phyloP scores from a whole-genome alignment of 2,888 invertebrate species.

The Eutolmus rufibarbis region DNA sequence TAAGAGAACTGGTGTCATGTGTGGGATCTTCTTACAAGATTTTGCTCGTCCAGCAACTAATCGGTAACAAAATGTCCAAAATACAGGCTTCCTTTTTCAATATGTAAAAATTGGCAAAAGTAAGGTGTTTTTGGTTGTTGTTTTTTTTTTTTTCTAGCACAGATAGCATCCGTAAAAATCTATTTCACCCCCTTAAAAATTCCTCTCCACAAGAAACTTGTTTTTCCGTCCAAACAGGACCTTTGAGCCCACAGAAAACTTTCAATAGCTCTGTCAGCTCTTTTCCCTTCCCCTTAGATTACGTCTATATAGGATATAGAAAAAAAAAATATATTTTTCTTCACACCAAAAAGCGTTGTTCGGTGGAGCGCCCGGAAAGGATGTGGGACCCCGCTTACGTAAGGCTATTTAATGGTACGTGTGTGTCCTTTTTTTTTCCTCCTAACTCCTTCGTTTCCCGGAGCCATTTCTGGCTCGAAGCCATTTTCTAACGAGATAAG shows the following conservation, averaged over 20 bases:
- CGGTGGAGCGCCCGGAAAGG: background rate
- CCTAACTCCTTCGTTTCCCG: conserved; percentile 31
- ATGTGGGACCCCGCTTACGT: background rate
- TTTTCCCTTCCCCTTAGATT: background rate
- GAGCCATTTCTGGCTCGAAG: conserved; percentile 17
- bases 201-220: background rate
- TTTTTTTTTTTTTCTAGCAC: background rate
- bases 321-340: background rate
- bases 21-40: background rate
- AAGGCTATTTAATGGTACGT: conserved; percentile 29
- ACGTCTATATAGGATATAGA: background rate
- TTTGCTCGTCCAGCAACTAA: background rate
- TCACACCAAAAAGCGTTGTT: background rate
- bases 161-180: background rate
- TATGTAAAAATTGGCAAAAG: background rate
- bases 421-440: conserved; percentile 17
- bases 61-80: background rate
- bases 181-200: background rate
- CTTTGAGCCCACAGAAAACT: conserved; percentile 26
- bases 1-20: background rate
- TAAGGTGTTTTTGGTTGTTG: background rate
- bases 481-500: conserved; percentile 44
- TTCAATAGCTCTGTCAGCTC: conserved; percentile 29
- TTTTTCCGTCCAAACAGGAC: background rate
- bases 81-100: background rate